Conservation (phyloP, 2,113 vertebrate species). For the Leiothrix lutea region DNA sequence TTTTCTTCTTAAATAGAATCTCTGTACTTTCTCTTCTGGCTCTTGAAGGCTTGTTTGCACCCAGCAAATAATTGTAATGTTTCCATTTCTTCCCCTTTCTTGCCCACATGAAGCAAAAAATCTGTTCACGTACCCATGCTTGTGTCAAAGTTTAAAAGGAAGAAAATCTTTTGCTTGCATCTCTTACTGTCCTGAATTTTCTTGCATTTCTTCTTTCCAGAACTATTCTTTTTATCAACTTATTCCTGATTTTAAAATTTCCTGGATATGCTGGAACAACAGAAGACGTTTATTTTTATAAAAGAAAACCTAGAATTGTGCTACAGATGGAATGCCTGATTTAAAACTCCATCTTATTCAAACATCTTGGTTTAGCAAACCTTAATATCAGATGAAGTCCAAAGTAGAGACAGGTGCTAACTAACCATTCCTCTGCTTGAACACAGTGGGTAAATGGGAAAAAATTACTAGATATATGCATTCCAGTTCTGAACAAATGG, state of each 20-base stretch:
- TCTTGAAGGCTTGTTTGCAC: neutral
- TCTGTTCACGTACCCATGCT: neutral
- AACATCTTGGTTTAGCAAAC: neutral
- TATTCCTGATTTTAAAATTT: neutral
- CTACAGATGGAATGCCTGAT: neutral
- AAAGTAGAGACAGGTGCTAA: neutral
- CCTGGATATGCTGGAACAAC: neutral
- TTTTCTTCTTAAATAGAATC: neutral
- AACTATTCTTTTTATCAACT: neutral
- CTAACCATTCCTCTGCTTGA: neutral
- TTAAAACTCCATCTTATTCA: neutral
- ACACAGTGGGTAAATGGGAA: neutral
- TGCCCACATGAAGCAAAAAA: neutral
- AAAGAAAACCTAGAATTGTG: neutral
- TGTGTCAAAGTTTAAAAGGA: neutral
- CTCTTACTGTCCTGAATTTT: neutral
- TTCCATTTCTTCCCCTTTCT: neutral
- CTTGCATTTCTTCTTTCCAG: neutral
- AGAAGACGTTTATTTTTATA: neutral
- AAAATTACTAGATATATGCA: fast-evolving
- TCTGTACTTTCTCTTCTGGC: neutral
- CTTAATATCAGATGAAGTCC: neutral
- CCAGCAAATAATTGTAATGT: neutral
- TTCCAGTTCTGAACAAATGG: neutral
- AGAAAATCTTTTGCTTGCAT: neutral